Percentiles rank a stretch among this genome's conserved stretches.
Conservation (phyloP, 2,797 vertebrate genomes). For the Hemibagrus guttatus region DNA sequence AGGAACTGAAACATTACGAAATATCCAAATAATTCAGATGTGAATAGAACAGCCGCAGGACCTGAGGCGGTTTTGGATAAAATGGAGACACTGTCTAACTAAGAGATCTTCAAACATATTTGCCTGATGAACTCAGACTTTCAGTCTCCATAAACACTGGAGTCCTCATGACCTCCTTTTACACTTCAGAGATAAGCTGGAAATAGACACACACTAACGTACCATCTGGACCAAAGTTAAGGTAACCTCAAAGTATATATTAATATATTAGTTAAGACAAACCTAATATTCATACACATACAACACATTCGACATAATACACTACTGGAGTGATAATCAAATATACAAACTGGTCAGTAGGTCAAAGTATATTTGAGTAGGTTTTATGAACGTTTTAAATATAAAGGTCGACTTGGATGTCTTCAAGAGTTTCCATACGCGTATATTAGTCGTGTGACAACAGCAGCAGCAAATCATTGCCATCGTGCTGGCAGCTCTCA, state of each 20-base stretch:
- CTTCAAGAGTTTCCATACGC: conserved; percentile 6
- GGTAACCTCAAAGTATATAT: conserved; percentile 24
- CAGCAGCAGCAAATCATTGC: conserved; percentile 17
- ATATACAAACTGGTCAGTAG: background rate
- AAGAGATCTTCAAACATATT: conserved; percentile 32
- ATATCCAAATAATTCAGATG: conserved; percentile 18
- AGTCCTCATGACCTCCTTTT: conserved; percentile 34
- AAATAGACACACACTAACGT: conserved; percentile 30
- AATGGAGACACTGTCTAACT: conserved; percentile 19
- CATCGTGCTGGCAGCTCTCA: conserved; percentile 23
- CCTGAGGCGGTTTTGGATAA: conserved; percentile 10
- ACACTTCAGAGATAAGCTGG: conserved; percentile 42
- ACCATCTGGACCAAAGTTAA: conserved; percentile 42
- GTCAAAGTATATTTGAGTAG: background rate
- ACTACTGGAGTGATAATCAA: background rate
- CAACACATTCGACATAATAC: background rate
- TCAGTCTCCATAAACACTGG: conserved; percentile 40
- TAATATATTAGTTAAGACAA: conserved; percentile 1
- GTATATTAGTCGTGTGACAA: conserved; percentile 5
- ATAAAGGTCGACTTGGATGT: conserved; percentile 8
- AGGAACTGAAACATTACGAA: background rate
- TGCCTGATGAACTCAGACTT: conserved; percentile 35
- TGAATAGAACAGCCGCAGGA: conserved; percentile 17
- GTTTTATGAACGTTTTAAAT: background rate
- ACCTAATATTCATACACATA: background rate